A percentile compares a stretch with the other conserved stretches of the same genome.
phyloP scores from a whole-genome alignment of 1,140 invertebrate genomes.

The Hylyphantes graminicola region DNA sequence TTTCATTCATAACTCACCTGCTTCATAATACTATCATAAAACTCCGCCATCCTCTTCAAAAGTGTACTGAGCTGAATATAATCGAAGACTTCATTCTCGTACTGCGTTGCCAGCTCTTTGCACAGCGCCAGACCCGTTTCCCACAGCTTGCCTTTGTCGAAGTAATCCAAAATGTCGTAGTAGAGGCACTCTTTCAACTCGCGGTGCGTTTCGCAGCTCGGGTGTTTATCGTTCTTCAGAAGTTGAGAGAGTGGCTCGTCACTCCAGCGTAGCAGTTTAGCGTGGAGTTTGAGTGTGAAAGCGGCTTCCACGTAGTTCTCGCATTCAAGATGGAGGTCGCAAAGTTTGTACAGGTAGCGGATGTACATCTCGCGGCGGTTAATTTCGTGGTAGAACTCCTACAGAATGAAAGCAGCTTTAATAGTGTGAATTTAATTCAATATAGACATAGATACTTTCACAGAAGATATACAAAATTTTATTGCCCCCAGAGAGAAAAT shows the following conservation, averaged over 20 bases:
- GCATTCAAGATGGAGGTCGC: conserved; percentile 86
- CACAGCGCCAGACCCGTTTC: conserved; percentile 89
- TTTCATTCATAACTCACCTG: conserved; percentile 65
- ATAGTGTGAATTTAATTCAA: no score
- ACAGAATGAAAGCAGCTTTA: conserved; percentile 62
- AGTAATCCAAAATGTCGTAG: conserved; percentile 86
- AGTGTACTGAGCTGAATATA: conserved; percentile 83
- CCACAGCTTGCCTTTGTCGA: conserved; percentile 94
- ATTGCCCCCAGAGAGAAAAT: no score
- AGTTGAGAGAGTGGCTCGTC: conserved; percentile 77
- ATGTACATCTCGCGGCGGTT: conserved; percentile 95
- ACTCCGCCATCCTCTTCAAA: conserved; percentile 80
- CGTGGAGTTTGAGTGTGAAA: conserved; percentile 87
- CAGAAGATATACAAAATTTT: no score
- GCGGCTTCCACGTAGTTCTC: conserved; percentile 95
- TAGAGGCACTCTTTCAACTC: conserved; percentile 93
- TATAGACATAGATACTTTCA: no score
- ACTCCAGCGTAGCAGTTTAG: conserved; percentile 84
- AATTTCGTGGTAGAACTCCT: conserved; percentile 93
- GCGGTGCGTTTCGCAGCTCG: conserved; percentile 79
- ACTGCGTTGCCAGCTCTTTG: conserved; percentile 86
- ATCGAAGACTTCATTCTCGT: conserved; percentile 87
- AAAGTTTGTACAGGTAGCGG: conserved; percentile 93
- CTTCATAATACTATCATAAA: conserved; percentile 88
- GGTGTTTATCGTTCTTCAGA: conserved; percentile 75